These are phyloP conservation scores for Meiosimyza platycephala DNA, from an alignment of 2,888 invertebrate species.

Conservation along the genomic window DNA sequence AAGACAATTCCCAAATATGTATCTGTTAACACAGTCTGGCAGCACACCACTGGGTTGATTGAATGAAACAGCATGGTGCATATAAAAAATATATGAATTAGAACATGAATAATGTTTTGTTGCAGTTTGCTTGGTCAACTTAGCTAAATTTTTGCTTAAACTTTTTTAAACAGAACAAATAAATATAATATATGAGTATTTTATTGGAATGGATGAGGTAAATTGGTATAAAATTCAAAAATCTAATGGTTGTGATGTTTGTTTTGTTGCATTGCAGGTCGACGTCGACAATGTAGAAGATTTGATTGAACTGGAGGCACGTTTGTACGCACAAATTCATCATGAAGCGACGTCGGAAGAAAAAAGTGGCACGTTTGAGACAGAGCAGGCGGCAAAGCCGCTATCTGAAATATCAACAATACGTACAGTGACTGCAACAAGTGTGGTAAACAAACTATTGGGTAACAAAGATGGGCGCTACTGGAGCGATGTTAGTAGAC, in stretches of 20 bases:
- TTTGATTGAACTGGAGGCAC: constrained; percentile 62
- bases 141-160: constrained; percentile 7
- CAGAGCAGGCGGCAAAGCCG: constrained; percentile 35
- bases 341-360: constrained; percentile 53
- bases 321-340: constrained; percentile 64
- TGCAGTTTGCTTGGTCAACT: constrained; percentile 14
- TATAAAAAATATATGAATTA: background rate
- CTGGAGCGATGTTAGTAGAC: constrained; percentile 43
- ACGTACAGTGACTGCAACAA: constrained; percentile 51
- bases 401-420: constrained; percentile 18
- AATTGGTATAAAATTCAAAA: constrained; percentile 33
- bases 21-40: no score
- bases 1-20: no score
- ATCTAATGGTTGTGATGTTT: constrained; percentile 5
- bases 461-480: constrained; percentile 44
- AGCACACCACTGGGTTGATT: background rate
- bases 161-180: constrained; percentile 6
- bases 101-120: constrained; percentile 13
- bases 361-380: background rate
- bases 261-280: constrained; percentile 40
- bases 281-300: constrained; percentile 54
- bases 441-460: constrained; percentile 52
- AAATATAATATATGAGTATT: constrained; percentile 9
- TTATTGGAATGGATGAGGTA: constrained; percentile 58
- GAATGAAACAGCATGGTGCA: constrained; percentile 7